Evolutionary conservation across 2,797 vertebrate genomes (phyloP).

Genomic region (Nothura maculosa): DNA sequence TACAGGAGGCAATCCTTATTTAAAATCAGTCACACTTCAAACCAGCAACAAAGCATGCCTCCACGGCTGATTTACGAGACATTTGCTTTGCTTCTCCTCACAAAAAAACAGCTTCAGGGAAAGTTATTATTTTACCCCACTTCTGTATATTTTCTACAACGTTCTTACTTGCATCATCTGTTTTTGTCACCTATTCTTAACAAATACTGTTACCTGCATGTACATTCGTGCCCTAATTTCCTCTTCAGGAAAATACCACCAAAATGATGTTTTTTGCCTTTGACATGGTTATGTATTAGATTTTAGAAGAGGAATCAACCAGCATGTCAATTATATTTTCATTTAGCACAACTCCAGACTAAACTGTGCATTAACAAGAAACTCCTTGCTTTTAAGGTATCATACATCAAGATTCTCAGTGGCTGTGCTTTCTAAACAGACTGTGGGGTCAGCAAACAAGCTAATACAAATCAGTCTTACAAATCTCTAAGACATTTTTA

Average conservation of each 20-base stretch:
- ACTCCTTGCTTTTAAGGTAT: constrained; percentile 62
- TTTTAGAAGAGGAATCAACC: background rate
- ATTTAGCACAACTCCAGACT: constrained; percentile 54
- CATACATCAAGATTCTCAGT: constrained; percentile 58
- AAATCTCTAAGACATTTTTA: constrained; percentile 12
- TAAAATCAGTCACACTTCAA: constrained; percentile 38
- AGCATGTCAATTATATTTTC: background rate
- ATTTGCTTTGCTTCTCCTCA: constrained; percentile 12
- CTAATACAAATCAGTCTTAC: background rate
- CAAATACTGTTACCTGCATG: background rate
- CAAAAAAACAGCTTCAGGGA: constrained; percentile 9
- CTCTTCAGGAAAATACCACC: background rate
- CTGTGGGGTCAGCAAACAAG: constrained; percentile 24
- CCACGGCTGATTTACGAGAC: constrained; percentile 10
- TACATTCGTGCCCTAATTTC: background rate
- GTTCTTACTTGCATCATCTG: background rate
- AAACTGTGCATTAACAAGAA: constrained; percentile 56
- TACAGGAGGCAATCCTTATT: constrained; percentile 33
- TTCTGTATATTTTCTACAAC: constrained; percentile 41
- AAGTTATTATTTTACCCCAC: constrained; percentile 41
- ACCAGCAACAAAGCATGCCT: constrained; percentile 30
- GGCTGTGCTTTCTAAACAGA: constrained; percentile 69
- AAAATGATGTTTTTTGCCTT: constrained; percentile 3
- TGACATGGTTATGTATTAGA: background rate
- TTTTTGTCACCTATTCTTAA: constrained; percentile 8